Base-by-base conservation (phyloP, 2,888 invertebrate species). In the Phyto melanocephala region DNA sequence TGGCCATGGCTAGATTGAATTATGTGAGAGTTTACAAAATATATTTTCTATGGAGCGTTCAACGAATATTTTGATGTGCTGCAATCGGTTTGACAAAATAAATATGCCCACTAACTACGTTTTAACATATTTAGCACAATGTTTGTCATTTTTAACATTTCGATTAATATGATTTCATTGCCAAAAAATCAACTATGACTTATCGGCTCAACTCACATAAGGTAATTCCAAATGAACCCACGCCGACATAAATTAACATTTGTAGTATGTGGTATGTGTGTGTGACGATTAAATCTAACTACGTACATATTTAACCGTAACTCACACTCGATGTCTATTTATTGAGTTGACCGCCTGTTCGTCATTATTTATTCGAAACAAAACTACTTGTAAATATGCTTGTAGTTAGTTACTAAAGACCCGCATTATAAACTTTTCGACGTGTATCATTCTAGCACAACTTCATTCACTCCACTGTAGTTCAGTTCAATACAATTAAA, bases 281-380 rank as follows among this genome's bases (percentile, higher is more conserved):
- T 17, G 45, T 81, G 60, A 45, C 58, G 60, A 67, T 75, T 71
- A 65, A 71, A 81, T 62, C 52, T 45, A 52, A 24, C 65, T 24
- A 67, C 17, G 28, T 63, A 17, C 24, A 58, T 10, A 11, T 54
- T 28, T 28, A 63, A n/a, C 17, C 20, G 42, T 67, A 67, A 58
- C 50, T n/a, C n/a, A n/a, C n/a, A n/a, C n/a, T n/a, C n/a, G n/a
- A n/a, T 56, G 10, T 62, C 11, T 40, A 37, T 35, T 17, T 45
- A 71, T 33, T 28, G 33, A 35, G 37, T 24, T 71, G 52, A 24
- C 33, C n/a, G 63, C 15, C 63, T 50, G 47, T 28, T 33, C 33
- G 22, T 42, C 24, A 15, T 10, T 50, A 68, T 68, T 52, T 52
- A 62, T 24, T 52, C 17, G 24, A 62, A 42, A 28, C 54, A 56